A percentile compares a stretch with the other conserved stretches of the same genome.
phyloP scores from a whole-genome alignment of 2,113 vertebrate species.

The Ophthalmolycus amberensis region DNA sequence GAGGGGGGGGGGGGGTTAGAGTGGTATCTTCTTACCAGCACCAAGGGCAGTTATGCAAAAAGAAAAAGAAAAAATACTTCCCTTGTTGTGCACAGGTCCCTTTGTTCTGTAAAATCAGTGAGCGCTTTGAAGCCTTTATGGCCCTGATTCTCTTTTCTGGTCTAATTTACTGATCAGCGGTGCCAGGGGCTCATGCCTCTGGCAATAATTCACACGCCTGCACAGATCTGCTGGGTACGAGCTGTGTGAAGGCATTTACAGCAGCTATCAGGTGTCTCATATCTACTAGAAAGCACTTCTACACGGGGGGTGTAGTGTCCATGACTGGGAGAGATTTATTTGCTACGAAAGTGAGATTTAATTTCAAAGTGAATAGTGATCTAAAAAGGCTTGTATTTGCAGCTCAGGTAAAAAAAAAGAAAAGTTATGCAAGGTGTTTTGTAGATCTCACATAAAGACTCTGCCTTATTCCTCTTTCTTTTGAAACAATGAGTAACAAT shows the following conservation, averaged over 20 bases:
- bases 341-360: slow-evolving; percentile 45
- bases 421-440: slow-evolving; percentile 49
- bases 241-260: slow-evolving; percentile 48
- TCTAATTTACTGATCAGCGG: slow-evolving; percentile 77
- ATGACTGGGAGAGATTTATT: slow-evolving; percentile 28
- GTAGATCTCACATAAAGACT: slow-evolving; percentile 27
- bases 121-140: slow-evolving; percentile 79
- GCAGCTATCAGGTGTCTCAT: slow-evolving; percentile 60
- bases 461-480: slow-evolving; percentile 59
- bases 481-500: slow-evolving; percentile 29
- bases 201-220: slow-evolving; percentile 62
- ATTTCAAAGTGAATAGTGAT: slow-evolving; percentile 49
- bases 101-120: slow-evolving; percentile 75
- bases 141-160: slow-evolving; percentile 52
- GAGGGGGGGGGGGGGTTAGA: slow-evolving; percentile 51
- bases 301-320: slow-evolving; percentile 21
- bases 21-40: slow-evolving; percentile 77
- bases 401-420: slow-evolving; percentile 64
- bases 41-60: slow-evolving; percentile 67
- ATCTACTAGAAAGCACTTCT: slow-evolving; percentile 30
- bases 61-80: slow-evolving; percentile 10
- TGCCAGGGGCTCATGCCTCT: slow-evolving; percentile 62
- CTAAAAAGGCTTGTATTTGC: slow-evolving; percentile 56
- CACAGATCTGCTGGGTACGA: slow-evolving; percentile 47
- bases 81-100: slow-evolving; percentile 64